Conservation (phyloP, 37 sponge, comb jelly and placozoan genomes). For the Hormiphora californensis region DNA sequence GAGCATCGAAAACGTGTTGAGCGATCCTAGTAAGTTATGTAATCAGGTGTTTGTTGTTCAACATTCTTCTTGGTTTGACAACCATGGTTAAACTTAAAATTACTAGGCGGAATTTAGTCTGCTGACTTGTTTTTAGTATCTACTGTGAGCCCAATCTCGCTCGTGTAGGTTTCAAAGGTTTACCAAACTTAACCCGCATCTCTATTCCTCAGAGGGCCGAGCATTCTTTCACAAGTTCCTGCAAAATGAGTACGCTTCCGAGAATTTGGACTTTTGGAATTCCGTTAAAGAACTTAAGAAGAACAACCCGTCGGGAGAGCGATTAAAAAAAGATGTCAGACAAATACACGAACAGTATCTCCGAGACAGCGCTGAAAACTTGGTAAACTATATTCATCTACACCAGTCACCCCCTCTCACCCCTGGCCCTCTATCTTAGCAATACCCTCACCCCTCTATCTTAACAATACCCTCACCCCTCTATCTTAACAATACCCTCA, state of each 20-base stretch:
- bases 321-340: background rate
- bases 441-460: too few relatives aligned
- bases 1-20: slow-evolving; percentile 19
- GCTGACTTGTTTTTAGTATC: too few relatives aligned
- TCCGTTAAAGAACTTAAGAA: background rate
- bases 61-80: too few relatives aligned
- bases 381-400: too few relatives aligned
- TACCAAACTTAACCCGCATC: background rate
- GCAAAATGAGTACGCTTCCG: background rate
- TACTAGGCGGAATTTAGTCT: background rate
- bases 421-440: too few relatives aligned
- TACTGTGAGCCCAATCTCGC: background rate
- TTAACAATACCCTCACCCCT: too few relatives aligned
- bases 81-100: background rate
- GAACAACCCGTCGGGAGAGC: slow-evolving; percentile 28
- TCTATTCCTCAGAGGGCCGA: background rate
- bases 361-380: background rate
- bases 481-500: too few relatives aligned
- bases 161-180: background rate
- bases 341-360: slow-evolving; percentile 4
- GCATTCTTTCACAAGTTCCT: slow-evolving; percentile 14
- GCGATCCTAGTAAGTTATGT: slow-evolving; percentile 41
- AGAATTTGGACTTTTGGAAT: slow-evolving; percentile 44
- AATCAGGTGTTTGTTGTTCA: too few relatives aligned
- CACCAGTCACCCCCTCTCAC: too few relatives aligned